These are phyloP conservation scores for Ornithoptera alexandrae DNA, from an alignment of 2,888 invertebrate genomes.

Conservation along the genomic window DNA sequence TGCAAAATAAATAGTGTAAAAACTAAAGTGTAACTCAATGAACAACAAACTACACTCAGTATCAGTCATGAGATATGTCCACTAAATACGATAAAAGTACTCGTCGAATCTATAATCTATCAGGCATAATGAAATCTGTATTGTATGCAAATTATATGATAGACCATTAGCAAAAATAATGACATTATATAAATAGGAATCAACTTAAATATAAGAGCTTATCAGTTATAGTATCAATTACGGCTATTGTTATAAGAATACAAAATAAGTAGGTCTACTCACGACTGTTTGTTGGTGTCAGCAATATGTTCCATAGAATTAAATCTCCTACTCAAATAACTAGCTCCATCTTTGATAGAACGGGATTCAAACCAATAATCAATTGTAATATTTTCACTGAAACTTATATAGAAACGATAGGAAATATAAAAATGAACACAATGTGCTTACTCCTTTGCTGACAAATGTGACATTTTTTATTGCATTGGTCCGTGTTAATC, in stretches of 20 bases:
- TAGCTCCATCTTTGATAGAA: conserved; percentile 50
- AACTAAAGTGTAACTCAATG: conserved; percentile 30
- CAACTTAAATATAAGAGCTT: conserved; percentile 49
- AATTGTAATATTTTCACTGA: conserved; percentile 37
- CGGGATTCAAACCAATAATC: conserved; percentile 34
- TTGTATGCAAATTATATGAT: conserved; percentile 73
- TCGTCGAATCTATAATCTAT: conserved; percentile 39
- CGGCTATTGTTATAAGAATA: conserved; percentile 40
- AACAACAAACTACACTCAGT: conserved; percentile 33
- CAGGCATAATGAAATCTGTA: conserved; percentile 57
- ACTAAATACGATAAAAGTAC: conserved; percentile 31
- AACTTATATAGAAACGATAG: conserved; percentile 30
- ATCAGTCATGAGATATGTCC: conserved; percentile 37
- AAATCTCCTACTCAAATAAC: conserved; percentile 49
- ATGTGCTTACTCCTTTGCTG: conserved; percentile 51
- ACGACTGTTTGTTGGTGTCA: conserved; percentile 62
- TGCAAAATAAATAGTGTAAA: conserved; percentile 33
- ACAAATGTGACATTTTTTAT: conserved; percentile 50
- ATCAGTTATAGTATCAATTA: conserved; percentile 50
- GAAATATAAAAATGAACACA: conserved; percentile 45
- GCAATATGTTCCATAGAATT: conserved; percentile 64
- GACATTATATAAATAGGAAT: conserved; percentile 51
- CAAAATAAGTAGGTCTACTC: conserved; percentile 54
- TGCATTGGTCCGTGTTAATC: conserved; percentile 18
- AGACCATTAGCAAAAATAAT: conserved; percentile 62